A percentile compares a stretch with the other conserved stretches of the same genome.
Evolutionary conservation across 2,797 vertebrate genomes (phyloP).

Genomic region (Sebastes nivosus): DNA sequence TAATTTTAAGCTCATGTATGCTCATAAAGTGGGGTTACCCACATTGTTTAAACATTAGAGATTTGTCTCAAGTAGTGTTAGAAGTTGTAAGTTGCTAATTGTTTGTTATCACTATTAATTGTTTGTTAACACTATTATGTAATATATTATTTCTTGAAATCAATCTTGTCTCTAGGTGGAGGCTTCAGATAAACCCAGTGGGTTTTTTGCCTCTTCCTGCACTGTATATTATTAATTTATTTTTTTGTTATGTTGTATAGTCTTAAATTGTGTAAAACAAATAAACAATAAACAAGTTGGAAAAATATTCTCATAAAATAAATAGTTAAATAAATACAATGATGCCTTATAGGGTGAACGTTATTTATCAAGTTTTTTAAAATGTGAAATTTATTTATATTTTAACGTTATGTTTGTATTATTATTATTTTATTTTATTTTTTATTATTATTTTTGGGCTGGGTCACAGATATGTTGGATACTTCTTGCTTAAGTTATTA

Average conservation of each 20-base stretch:
- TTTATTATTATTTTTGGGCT: not conserved
- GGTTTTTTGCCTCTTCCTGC: too few relatives aligned
- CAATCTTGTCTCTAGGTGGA: too few relatives aligned
- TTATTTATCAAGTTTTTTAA: not conserved
- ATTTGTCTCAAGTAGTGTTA: not conserved
- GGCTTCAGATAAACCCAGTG: too few relatives aligned
- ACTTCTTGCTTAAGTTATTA: conserved; percentile 20
- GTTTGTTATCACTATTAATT: too few relatives aligned
- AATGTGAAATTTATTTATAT: not conserved
- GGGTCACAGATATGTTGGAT: not conserved
- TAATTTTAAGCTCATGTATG: not conserved
- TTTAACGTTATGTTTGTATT: too few relatives aligned
- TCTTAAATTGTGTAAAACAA: too few relatives aligned
- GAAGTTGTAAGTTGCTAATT: not conserved
- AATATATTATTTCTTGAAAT: not conserved
- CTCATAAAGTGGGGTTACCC: not conserved
- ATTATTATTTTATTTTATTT: too few relatives aligned
- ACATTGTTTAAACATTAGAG: not conserved
- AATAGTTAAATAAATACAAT: not conserved
- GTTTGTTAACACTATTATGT: too few relatives aligned
- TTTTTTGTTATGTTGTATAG: too few relatives aligned
- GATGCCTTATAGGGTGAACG: not conserved
- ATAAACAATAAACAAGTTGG: too few relatives aligned
- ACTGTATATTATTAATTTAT: too few relatives aligned
- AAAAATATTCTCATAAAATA: not conserved